A percentile compares a stretch with the other conserved stretches of the same genome.
Conservation (phyloP, 2,888 invertebrate species). For the Cremastinae sp. region DNA sequence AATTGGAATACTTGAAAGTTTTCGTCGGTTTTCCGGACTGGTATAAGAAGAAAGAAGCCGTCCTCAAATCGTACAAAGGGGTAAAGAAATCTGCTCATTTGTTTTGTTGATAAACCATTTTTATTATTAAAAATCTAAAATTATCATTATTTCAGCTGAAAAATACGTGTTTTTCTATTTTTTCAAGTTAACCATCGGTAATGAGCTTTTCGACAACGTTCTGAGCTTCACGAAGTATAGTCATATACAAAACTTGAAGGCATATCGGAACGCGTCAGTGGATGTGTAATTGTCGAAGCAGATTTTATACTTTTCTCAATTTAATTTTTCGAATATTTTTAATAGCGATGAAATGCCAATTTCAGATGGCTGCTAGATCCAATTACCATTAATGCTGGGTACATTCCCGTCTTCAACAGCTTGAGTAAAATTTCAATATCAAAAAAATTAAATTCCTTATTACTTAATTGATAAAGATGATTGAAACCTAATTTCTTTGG, state of each 20-base stretch:
- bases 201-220: constrained; percentile 56
- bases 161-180: too few species aligned
- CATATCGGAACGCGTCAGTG: neutral
- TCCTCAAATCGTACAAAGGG: constrained; percentile 81
- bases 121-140: too few species aligned
- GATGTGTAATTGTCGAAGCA: constrained; percentile 23
- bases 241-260: constrained; percentile 24
- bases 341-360: neutral
- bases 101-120: neutral
- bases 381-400: constrained; percentile 58
- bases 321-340: neutral
- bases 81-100: constrained; percentile 79
- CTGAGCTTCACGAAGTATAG: constrained; percentile 55
- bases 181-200: constrained; percentile 54
- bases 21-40: constrained; percentile 83
- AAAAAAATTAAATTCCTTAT: constrained; percentile 8
- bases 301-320: neutral
- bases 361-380: constrained; percentile 49
- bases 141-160: too few species aligned
- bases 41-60: constrained; percentile 80
- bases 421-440: constrained; percentile 62
- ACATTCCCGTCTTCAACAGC: constrained; percentile 73
- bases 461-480: neutral
- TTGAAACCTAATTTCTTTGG: neutral
- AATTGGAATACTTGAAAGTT: constrained; percentile 81